These are phyloP conservation scores for Drosophila suboccidentalis DNA, from an alignment of 2,888 invertebrate genomes.

Conservation along the genomic window DNA sequence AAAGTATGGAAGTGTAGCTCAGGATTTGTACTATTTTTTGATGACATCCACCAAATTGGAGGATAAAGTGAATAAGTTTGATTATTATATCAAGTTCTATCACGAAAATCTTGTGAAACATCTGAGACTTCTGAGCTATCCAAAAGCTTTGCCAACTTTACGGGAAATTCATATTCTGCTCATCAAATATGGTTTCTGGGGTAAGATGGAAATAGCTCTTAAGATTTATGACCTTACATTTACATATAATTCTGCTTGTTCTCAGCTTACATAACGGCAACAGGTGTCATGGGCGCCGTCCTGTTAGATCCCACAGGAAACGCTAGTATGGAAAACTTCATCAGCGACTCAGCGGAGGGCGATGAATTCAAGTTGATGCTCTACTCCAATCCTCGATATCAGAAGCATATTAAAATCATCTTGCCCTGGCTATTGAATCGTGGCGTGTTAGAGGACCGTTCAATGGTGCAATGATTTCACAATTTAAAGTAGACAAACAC, in stretches of 20 bases:
- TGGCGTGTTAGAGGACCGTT: slow-evolving; percentile 57
- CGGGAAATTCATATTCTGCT: slow-evolving; percentile 71
- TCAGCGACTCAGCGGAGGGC: slow-evolving; percentile 50
- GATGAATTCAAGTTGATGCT: slow-evolving; percentile 57
- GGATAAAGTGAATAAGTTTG: slow-evolving; percentile 81
- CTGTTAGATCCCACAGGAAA: slow-evolving; percentile 65
- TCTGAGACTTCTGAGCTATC: slow-evolving; percentile 72
- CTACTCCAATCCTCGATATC: slow-evolving; percentile 72
- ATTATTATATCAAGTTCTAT: slow-evolving; percentile 79
- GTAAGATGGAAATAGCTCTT: slow-evolving; percentile 49
- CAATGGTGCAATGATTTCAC: background rate
- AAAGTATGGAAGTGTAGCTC: slow-evolving; percentile 74
- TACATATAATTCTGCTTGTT: background rate
- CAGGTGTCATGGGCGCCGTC: slow-evolving; percentile 73
- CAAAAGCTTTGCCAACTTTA: slow-evolving; percentile 71
- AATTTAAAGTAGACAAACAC: background rate
- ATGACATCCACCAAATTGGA: slow-evolving; percentile 80
- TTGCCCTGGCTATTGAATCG: slow-evolving; percentile 81
- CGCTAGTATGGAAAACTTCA: slow-evolving; percentile 66
- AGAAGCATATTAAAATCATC: slow-evolving; percentile 68
- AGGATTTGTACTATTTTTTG: slow-evolving; percentile 80
- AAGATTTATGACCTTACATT: background rate
- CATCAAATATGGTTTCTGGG: slow-evolving; percentile 72
- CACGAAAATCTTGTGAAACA: slow-evolving; percentile 73
- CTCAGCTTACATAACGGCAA: slow-evolving; percentile 59